phyloP scores from a whole-genome alignment of 1,140 invertebrate genomes.

The Zaprionus ghesquierei region DNA sequence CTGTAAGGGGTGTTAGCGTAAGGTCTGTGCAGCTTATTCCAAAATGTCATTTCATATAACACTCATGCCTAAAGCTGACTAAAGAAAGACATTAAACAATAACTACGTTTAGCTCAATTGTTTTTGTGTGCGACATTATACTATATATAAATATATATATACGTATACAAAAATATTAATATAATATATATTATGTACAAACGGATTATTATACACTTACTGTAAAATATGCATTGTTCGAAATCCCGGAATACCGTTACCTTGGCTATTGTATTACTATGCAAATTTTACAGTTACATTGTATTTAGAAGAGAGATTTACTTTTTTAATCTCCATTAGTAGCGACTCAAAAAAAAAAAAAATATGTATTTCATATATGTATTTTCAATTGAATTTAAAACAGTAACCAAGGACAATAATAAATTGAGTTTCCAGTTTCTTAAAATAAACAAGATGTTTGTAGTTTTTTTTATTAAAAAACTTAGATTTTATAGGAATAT shows the following conservation, averaged over 20 bases:
- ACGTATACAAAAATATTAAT: constrained; percentile 25
- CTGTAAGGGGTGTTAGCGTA: constrained; percentile 22
- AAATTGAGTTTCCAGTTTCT: constrained; percentile 61
- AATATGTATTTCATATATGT: constrained; percentile 22
- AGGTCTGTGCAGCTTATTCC: constrained; percentile 51
- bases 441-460: constrained; percentile 16
- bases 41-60: constrained; percentile 17
- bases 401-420: constrained; percentile 73
- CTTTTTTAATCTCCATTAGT: constrained; percentile 35
- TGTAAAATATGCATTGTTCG: constrained; percentile 14
- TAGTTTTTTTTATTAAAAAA: too few species aligned
- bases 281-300: constrained; percentile 24
- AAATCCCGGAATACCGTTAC: background rate
- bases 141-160: background rate
- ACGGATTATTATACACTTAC: constrained; percentile 10
- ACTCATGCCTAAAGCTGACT: background rate
- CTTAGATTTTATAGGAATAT: too few species aligned
- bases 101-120: constrained; percentile 33
- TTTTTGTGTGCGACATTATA: constrained; percentile 28
- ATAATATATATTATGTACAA: constrained; percentile 25
- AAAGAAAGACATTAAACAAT: constrained; percentile 22
- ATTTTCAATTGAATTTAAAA: constrained; percentile 62
- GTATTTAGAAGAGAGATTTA: constrained; percentile 28
- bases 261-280: background rate
- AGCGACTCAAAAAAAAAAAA: background rate